Evolutionary conservation across 2,888 invertebrate species (phyloP).

Genomic region (Galerucella calmariensis): DNA sequence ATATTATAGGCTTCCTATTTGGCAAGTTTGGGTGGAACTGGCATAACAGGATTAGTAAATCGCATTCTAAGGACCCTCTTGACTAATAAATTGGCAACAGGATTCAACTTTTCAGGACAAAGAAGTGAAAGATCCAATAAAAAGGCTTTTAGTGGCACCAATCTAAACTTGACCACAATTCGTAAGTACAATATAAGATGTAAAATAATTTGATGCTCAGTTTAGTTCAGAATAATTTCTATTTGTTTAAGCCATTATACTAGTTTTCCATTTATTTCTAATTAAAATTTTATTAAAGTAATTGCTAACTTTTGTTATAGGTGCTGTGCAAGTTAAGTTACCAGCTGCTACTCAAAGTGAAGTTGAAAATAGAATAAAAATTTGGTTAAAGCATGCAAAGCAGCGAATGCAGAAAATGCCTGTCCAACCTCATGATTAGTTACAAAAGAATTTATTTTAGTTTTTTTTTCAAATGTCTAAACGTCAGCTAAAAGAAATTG

Average conservation of each 20-base stretch:
- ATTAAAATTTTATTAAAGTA: not conserved
- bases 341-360: slow-evolving; percentile 3
- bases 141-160: not conserved
- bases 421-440: not conserved
- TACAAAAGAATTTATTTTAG: no score
- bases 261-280: no score
- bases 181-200: not conserved
- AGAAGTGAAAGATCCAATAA: slow-evolving; percentile 8
- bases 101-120: slow-evolving; percentile 1
- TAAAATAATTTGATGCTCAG: no score
- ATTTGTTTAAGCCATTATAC: no score
- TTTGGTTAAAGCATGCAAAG: slow-evolving; percentile 2
- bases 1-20: slow-evolving; percentile 8
- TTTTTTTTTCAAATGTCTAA: no score
- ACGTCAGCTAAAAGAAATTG: no score
- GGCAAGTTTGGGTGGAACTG: slow-evolving; percentile 3
- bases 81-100: not conserved
- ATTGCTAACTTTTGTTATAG: slow-evolving; percentile 3
- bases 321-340: not conserved
- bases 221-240: no score
- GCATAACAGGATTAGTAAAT: no score
- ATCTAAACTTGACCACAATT: slow-evolving; percentile 1
- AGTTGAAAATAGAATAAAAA: slow-evolving; percentile 1
- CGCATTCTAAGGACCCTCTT: not conserved
- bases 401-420: not conserved